phyloP scores from a whole-genome alignment of 1,140 invertebrate species.

The Bombus impatiens region DNA sequence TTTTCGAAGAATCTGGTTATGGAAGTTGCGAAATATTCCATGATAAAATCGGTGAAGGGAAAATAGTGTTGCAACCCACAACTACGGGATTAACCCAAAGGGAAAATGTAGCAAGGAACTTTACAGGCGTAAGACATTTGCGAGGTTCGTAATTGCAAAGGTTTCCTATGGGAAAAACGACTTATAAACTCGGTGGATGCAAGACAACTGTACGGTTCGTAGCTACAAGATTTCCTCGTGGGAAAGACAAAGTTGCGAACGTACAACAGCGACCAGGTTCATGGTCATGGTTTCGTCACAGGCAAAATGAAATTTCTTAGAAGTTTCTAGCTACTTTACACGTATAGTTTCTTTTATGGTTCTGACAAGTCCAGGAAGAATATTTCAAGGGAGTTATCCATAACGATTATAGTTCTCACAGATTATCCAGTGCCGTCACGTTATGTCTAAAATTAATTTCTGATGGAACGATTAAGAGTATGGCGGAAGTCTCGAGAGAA shows the following conservation, averaged over 20 bases:
- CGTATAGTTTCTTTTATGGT: too few species aligned
- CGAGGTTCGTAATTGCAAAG: background rate
- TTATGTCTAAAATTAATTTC: slow-evolving; percentile 5
- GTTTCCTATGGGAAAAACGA: background rate
- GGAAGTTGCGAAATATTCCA: slow-evolving; percentile 11
- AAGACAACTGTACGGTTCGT: background rate
- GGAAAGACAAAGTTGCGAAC: slow-evolving; percentile 23
- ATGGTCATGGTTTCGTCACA: background rate
- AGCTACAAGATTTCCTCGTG: background rate
- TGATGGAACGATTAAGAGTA: background rate
- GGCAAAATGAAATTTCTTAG: background rate
- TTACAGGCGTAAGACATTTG: background rate
- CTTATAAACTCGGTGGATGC: slow-evolving; percentile 13
- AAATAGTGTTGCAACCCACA: background rate
- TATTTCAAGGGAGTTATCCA: too few species aligned
- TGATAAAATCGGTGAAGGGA: slow-evolving; percentile 21
- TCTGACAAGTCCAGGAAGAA: background rate
- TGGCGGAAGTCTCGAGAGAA: background rate
- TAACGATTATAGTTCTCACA: background rate
- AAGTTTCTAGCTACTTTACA: background rate
- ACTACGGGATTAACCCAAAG: background rate
- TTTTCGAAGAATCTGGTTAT: background rate
- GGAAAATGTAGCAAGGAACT: background rate
- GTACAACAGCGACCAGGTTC: background rate
- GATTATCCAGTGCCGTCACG: background rate